Percentiles rank a stretch among this genome's conserved stretches.
These are phyloP conservation scores for Drosophila ficusphila DNA, from an alignment of 1,140 invertebrate genomes.

Conservation along the genomic window DNA sequence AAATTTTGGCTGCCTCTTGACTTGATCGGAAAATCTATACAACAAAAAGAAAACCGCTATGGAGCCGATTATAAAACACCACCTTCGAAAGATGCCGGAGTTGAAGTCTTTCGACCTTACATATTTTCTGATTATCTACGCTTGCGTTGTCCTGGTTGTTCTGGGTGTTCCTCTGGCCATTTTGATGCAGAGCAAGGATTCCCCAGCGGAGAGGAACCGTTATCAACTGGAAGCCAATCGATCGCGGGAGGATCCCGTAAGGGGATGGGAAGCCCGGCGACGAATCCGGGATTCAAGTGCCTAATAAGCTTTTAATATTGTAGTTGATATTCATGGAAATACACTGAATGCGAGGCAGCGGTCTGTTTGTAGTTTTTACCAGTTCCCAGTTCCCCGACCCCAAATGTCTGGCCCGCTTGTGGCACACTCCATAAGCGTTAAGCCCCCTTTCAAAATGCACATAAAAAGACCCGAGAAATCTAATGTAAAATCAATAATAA, in stretches of 20 bases:
- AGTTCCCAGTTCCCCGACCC: neutral
- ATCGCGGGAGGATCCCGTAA: too few relatives aligned
- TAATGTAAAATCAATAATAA: conserved; percentile 81
- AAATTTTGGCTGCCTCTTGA: neutral
- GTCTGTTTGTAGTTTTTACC: conserved; percentile 22
- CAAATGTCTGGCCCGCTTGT: conserved; percentile 23
- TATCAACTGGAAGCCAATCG: conserved; percentile 20
- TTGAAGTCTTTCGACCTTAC: neutral
- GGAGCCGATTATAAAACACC: neutral
- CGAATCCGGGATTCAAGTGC: conserved; percentile 19
- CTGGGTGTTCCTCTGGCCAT: conserved; percentile 15
- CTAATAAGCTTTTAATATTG: conserved; percentile 18
- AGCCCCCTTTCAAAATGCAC: conserved; percentile 51
- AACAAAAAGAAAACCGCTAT: neutral
- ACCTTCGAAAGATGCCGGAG: neutral
- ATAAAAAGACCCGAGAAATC: conserved; percentile 39
- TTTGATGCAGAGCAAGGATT: conserved; percentile 2
- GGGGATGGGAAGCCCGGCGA: neutral
- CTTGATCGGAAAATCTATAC: neutral
- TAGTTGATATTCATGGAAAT: conserved; percentile 25
- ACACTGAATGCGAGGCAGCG: conserved; percentile 18
- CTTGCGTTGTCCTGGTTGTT: conserved; percentile 17
- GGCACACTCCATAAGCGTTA: conserved; percentile 70
- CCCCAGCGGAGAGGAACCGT: neutral
- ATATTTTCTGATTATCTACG: conserved; percentile 18